A percentile compares a stretch with the other conserved stretches of the same genome.
These are phyloP conservation scores for Salpingus planirostris DNA, from an alignment of 2,888 invertebrate genomes.

Conservation along the genomic window DNA sequence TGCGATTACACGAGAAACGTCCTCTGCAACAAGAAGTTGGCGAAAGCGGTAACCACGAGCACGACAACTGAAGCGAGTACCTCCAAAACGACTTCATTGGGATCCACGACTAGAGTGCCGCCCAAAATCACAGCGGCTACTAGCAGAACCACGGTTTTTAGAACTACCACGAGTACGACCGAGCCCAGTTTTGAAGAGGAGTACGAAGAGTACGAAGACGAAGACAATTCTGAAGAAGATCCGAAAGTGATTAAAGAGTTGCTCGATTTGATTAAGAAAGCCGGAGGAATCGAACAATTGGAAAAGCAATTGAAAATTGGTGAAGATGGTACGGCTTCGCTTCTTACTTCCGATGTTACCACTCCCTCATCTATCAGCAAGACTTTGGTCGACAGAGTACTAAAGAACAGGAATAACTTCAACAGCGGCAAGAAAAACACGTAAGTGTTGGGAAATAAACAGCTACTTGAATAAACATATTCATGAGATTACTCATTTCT, in stretches of 20 bases:
- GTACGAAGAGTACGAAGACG: slow-evolving; percentile 44
- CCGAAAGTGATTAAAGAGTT: slow-evolving; percentile 74
- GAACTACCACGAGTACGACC: slow-evolving; percentile 32
- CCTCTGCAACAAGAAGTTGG: slow-evolving; percentile 59
- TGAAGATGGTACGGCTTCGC: slow-evolving; percentile 46
- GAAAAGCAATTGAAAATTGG: slow-evolving; percentile 64
- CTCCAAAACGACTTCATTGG: slow-evolving; percentile 42
- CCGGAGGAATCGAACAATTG: slow-evolving; percentile 75
- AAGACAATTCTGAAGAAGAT: slow-evolving; percentile 53
- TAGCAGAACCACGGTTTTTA: slow-evolving; percentile 30
- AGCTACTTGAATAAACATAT: slow-evolving; percentile 37
- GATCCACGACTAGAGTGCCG: slow-evolving; percentile 35
- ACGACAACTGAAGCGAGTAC: slow-evolving; percentile 44
- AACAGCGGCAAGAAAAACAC: too few relatives aligned
- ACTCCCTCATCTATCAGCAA: slow-evolving; percentile 64
- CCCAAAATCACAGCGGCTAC: slow-evolving; percentile 39
- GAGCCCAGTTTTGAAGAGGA: slow-evolving; percentile 33
- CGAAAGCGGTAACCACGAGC: slow-evolving; percentile 40
- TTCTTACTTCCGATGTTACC: slow-evolving; percentile 41
- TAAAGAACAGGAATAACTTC: too few relatives aligned
- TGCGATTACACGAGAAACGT: slow-evolving; percentile 89
- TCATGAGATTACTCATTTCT: slow-evolving; percentile 4
- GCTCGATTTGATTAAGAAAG: slow-evolving; percentile 75
- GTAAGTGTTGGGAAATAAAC: slow-evolving; percentile 26
- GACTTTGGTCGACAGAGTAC: slow-evolving; percentile 66